Evolutionary conservation across 2,888 invertebrate species (phyloP).

Genomic region (Lasiommata megera): DNA sequence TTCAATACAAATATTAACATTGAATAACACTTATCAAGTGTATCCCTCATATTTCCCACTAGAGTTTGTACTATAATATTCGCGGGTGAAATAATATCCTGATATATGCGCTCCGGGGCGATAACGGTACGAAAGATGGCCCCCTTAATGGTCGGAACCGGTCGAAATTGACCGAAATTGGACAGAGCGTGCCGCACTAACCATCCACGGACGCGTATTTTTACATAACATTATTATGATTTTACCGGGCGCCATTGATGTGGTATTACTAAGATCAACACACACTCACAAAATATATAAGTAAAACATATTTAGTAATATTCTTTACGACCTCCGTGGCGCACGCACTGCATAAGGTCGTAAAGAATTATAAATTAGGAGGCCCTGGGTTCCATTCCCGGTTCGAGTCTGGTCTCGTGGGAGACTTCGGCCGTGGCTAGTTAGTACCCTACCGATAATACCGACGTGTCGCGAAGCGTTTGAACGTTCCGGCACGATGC

Average conservation of each 20-base stretch:
- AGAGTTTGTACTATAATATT: constrained; percentile 45
- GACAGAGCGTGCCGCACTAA: constrained; percentile 54
- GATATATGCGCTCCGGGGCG: constrained; percentile 69
- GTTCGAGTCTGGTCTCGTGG: no score
- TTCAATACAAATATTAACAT: no score
- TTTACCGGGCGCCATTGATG: background rate
- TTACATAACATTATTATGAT: constrained; percentile 68
- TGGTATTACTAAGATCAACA: background rate
- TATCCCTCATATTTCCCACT: background rate
- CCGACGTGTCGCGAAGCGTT: no score
- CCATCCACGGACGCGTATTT: constrained; percentile 56
- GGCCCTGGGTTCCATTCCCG: no score
- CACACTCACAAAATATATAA: no score
- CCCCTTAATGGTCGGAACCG: constrained; percentile 59
- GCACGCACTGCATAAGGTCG: no score
- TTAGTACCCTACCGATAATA: no score
- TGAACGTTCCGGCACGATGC: no score
- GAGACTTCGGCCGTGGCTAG: no score
- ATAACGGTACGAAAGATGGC: constrained; percentile 67
- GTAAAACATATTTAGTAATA: no score
- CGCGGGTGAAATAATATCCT: constrained; percentile 67
- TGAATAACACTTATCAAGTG: background rate
- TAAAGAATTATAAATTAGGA: no score
- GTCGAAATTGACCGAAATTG: constrained; percentile 58
- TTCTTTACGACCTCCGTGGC: no score